phyloP scores from a whole-genome alignment of 2,888 invertebrate genomes.

The Sinodicranocentrus sp. region DNA sequence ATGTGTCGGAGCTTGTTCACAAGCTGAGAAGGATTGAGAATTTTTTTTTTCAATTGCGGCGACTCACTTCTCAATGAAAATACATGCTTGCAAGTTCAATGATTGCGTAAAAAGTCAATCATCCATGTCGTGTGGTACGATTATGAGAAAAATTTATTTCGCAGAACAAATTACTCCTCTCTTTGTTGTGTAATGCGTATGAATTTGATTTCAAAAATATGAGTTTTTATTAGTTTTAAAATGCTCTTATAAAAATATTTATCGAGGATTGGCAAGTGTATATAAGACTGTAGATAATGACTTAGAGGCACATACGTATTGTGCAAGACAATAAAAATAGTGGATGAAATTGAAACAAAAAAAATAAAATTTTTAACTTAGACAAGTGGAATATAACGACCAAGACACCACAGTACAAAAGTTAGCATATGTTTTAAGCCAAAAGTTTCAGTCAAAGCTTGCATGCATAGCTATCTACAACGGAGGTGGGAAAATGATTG shows the following conservation, averaged over 20 bases:
- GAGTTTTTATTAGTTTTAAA: slow-evolving; percentile 12
- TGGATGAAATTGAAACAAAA: slow-evolving; percentile 11
- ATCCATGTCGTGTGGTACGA: slow-evolving; percentile 22
- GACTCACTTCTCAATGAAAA: too few species aligned
- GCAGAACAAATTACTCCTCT: not conserved
- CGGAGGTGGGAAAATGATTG: not conserved
- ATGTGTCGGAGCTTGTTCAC: too few species aligned
- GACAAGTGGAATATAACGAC: not conserved
- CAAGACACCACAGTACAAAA: not conserved
- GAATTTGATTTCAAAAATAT: slow-evolving; percentile 12
- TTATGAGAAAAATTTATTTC: slow-evolving; percentile 4
- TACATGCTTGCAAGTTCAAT: slow-evolving; percentile 49
- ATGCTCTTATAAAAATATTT: slow-evolving; percentile 8
- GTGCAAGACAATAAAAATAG: slow-evolving; percentile 32
- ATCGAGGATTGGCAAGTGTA: slow-evolving; percentile 59
- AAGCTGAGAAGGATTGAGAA: too few species aligned
- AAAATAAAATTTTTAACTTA: not conserved
- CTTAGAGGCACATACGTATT: slow-evolving; percentile 42
- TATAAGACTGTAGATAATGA: slow-evolving; percentile 43
- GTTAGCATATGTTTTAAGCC: too few species aligned
- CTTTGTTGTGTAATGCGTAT: not conserved
- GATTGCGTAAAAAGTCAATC: slow-evolving; percentile 21
- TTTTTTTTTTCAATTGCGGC: too few species aligned
- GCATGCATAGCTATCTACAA: not conserved
- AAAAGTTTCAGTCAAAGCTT: slow-evolving; percentile 1